Percentiles rank a stretch among this genome's conserved stretches.
These are phyloP conservation scores for Lasioglossum figueresi DNA, from an alignment of 2,888 invertebrate species.

Conservation along the genomic window DNA sequence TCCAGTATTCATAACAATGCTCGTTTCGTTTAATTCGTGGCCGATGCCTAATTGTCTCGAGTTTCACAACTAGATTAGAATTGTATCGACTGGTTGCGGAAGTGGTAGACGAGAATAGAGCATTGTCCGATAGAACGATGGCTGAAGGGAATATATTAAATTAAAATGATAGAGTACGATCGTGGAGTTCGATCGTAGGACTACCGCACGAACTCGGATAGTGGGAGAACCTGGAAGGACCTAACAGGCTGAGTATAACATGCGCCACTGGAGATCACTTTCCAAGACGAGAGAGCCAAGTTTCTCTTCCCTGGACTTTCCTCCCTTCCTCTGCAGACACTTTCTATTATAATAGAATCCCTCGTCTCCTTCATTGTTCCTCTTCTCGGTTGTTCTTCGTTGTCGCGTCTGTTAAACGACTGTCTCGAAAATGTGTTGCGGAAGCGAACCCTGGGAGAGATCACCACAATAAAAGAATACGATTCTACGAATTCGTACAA, in stretches of 20 bases:
- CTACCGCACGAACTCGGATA: not conserved
- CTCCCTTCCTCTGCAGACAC: constrained; percentile 6
- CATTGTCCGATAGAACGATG: not conserved
- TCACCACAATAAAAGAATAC: not conserved
- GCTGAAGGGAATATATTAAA: not conserved
- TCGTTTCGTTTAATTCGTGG: not conserved
- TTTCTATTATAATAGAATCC: constrained; percentile 7
- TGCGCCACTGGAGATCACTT: constrained; percentile 54
- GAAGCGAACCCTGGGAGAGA: not conserved
- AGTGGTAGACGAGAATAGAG: not conserved
- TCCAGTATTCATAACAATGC: not conserved
- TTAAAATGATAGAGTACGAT: not conserved
- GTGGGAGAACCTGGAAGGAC: constrained; percentile 26
- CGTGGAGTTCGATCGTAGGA: not conserved
- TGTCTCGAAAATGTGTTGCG: not conserved
- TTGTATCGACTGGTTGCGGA: not conserved
- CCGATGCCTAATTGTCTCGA: not conserved
- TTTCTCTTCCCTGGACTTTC: constrained; percentile 36
- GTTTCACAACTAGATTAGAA: not conserved
- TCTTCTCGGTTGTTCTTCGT: not conserved
- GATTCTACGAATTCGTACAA: not conserved
- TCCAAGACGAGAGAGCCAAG: constrained; percentile 43
- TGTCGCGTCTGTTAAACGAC: not conserved
- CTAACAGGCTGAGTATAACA: constrained; percentile 52
- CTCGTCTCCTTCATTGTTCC: not conserved